Conservation (phyloP, 2,797 vertebrate species). For the Leptatherina wallacei region DNA sequence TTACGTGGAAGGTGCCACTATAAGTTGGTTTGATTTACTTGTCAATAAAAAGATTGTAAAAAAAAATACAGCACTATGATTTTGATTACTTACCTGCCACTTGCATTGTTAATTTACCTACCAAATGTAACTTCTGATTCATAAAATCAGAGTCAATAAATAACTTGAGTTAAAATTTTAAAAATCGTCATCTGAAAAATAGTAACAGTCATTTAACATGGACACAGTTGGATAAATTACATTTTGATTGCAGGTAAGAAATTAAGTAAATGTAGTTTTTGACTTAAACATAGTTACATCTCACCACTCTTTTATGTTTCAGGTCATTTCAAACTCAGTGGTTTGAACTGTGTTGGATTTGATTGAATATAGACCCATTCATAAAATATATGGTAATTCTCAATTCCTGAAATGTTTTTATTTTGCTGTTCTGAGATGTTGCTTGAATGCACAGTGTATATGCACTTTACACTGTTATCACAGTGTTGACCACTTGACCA, state of each 20-base stretch:
- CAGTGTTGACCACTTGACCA: too few relatives aligned
- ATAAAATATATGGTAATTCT: neutral
- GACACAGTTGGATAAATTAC: neutral
- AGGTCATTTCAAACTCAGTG: slow-evolving; percentile 4
- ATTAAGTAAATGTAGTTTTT: neutral
- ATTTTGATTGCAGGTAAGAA: neutral
- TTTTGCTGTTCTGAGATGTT: neutral
- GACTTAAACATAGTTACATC: neutral
- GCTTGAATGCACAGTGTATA: neutral
- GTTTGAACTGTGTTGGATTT: slow-evolving; percentile 9
- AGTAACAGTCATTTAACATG: neutral
- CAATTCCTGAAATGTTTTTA: neutral
- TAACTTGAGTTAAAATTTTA: neutral
- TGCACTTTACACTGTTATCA: too few relatives aligned
- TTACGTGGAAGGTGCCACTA: too few relatives aligned
- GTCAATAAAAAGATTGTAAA: neutral
- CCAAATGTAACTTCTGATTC: neutral
- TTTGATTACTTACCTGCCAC: neutral
- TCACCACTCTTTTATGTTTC: neutral
- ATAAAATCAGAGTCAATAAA: neutral
- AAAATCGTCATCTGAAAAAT: neutral
- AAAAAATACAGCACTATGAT: neutral
- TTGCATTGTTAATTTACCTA: neutral
- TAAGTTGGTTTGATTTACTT: neutral
- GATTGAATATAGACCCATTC: neutral